Conservation (phyloP, 2,113 vertebrate genomes). For the Saimiri boliviensis region DNA sequence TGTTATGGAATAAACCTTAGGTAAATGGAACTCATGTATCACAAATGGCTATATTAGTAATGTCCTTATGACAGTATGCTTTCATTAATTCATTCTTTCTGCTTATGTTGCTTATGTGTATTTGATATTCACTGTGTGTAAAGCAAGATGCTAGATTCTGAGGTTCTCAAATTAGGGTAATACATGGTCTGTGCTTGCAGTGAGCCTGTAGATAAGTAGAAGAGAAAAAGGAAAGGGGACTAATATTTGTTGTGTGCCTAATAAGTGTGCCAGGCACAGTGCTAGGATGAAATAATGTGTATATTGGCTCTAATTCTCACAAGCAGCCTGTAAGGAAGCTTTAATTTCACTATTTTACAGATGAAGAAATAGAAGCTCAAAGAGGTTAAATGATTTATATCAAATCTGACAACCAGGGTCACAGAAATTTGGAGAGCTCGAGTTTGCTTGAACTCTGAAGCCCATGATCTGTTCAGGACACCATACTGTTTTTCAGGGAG, state of each 20-base stretch:
- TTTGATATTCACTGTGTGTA: neutral
- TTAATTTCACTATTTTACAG: neutral
- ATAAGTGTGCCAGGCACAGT: neutral
- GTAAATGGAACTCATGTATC: neutral
- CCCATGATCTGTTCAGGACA: neutral
- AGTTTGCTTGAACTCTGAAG: neutral
- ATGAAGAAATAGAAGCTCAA: neutral
- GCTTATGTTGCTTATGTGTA: neutral
- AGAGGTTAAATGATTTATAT: conserved; percentile 4
- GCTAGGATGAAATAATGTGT: neutral
- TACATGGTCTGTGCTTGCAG: conserved; percentile 8
- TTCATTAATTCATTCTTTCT: conserved; percentile 28
- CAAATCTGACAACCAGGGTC: neutral
- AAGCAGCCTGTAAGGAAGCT: neutral
- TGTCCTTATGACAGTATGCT: neutral
- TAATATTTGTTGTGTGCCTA: neutral
- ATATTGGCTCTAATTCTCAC: neutral
- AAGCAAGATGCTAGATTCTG: conserved; percentile 17
- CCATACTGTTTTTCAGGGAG: neutral
- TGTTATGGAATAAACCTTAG: neutral
- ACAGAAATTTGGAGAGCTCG: neutral
- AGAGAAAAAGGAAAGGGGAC: neutral
- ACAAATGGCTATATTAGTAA: neutral
- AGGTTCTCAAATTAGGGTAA: conserved; percentile 2
- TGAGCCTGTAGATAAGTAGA: neutral